Percentiles rank a stretch among this genome's conserved stretches.
phyloP scores from a whole-genome alignment of 2,888 invertebrate genomes.

The Calameuta idolon region DNA sequence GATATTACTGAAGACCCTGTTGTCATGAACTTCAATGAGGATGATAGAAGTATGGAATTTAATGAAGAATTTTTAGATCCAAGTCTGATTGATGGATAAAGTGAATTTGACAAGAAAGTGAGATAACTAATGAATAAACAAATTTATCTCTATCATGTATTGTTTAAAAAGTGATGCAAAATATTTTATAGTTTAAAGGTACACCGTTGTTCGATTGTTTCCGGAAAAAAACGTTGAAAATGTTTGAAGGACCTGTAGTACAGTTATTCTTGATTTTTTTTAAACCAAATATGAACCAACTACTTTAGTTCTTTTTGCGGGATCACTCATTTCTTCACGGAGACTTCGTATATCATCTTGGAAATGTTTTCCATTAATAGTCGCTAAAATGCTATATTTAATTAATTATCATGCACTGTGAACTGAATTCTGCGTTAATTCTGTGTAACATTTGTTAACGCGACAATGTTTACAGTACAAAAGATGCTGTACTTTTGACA shows the following conservation, averaged over 20 bases:
- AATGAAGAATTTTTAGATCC: constrained; percentile 20
- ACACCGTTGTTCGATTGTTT: neutral
- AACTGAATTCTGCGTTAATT: neutral
- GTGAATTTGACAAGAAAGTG: neutral
- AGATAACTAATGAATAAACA: neutral
- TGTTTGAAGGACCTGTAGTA: neutral
- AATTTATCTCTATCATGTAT: neutral
- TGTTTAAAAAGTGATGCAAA: neutral
- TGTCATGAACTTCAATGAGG: constrained; percentile 8
- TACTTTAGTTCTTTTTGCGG: neutral
- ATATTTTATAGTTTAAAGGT: neutral
- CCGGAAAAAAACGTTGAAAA: neutral
- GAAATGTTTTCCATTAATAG: neutral
- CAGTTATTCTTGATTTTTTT: neutral
- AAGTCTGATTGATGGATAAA: constrained; percentile 16
- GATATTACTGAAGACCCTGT: constrained; percentile 15
- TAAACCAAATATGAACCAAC: neutral
- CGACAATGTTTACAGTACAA: neutral
- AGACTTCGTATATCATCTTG: neutral
- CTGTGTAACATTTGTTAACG: neutral
- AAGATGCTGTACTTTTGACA: neutral
- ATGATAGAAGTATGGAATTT: constrained; percentile 3
- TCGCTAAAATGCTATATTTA: neutral
- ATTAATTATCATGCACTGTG: neutral
- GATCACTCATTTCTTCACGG: neutral